phyloP scores from a whole-genome alignment of 2,113 vertebrate genomes.

The Anarhynchus alexandrinus region DNA sequence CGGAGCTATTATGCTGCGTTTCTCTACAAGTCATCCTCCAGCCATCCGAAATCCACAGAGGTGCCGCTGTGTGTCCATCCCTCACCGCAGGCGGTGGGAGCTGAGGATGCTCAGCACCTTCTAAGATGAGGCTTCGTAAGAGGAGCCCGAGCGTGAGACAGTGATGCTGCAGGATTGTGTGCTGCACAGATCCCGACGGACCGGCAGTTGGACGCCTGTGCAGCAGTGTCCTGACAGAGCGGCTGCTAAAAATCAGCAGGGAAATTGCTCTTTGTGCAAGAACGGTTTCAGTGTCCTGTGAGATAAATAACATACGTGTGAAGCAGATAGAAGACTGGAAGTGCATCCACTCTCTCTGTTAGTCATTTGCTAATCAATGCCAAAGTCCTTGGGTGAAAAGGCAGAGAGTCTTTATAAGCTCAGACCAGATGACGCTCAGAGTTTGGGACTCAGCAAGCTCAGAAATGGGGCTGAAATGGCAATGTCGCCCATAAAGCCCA shows the following conservation, averaged over 20 bases:
- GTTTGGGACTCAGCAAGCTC: not conserved
- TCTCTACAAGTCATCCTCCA: not conserved
- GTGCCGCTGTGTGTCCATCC: not conserved
- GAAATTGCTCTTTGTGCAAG: not conserved
- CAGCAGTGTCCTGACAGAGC: not conserved
- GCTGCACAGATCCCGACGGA: not conserved
- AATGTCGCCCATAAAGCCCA: not conserved
- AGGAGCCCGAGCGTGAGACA: not conserved
- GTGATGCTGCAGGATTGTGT: not conserved
- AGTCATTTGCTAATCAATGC: not conserved
- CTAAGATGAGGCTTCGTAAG: not conserved
- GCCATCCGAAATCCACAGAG: not conserved
- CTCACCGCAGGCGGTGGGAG: not conserved
- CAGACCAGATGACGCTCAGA: not conserved
- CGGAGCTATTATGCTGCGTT: not conserved
- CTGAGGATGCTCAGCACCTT: not conserved
- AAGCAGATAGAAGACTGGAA: not conserved
- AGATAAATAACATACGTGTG: not conserved
- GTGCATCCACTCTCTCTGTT: not conserved
- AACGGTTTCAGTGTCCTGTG: not conserved
- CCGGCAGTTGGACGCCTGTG: not conserved
- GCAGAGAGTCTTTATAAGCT: not conserved
- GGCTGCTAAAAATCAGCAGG: not conserved
- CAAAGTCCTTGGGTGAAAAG: not conserved
- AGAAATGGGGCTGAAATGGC: not conserved